Base-by-base conservation (phyloP, 1,140 invertebrate genomes). In the Drosophila tani region DNA sequence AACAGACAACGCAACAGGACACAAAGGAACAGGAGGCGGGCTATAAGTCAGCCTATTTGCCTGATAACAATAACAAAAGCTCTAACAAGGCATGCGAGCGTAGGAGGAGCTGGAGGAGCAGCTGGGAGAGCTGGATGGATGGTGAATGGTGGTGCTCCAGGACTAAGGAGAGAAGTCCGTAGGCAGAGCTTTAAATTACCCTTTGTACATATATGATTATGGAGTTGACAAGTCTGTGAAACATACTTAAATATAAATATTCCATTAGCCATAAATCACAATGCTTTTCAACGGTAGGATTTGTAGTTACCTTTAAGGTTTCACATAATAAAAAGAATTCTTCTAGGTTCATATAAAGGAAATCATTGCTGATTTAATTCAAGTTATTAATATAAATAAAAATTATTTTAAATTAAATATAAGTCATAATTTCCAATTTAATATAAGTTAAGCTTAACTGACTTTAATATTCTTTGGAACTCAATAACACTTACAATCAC, bases 1-100 rank as follows among this genome's bases (percentile, higher is more conserved):
- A 80, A 65, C 55, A 78, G 75, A 79, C 75, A 78, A 70, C 63
- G 46, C 55, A 32, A 43, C 29, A 57, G 9, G 29, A 73, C 55
- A 60, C 68, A 80, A 74, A 73, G 71, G 69, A 65, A 46, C 55
- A 70, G 75, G 74, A 57, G 56, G 43, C 64, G 49, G 67, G 59
- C 38, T 62, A 58, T 81, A 67, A 75, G 75, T 77, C 82, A 82
- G 82, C 83, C 83, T 79, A 86, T 82, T 82, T 78, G 63, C 62
- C 32, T 64, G 75, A 87, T 85, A 80, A 80, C 84, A 87, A 83
- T 83, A 66, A 83, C 66, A 87, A 79, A 58, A 65, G 70, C 64
- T 75, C 78, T 46, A 71, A 69, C 59, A 69, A 51, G 51, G 46
- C 67, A 32, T 65, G 40, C n/a, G 38, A 47, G 40, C n/a, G 27